Percentiles rank a stretch among this genome's conserved stretches.
Evolutionary conservation across 2,797 vertebrate genomes (phyloP).

Genomic region (Pogoniulus pusillus): DNA sequence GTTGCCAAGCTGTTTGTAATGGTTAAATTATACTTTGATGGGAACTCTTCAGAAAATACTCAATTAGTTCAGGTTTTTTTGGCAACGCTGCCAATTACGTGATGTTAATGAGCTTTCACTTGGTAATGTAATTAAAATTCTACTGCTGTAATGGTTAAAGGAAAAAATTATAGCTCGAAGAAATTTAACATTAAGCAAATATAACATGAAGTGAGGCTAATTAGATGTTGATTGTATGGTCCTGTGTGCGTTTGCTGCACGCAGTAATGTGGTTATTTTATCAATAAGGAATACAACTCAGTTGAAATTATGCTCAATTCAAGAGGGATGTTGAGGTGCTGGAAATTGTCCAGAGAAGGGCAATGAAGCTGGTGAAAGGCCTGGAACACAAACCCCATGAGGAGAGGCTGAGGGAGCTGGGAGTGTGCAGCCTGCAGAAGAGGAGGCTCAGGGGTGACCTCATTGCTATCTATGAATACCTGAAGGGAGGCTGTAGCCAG

Average conservation of each 20-base stretch:
- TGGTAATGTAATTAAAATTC: constrained; percentile 84
- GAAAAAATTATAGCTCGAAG: constrained; percentile 74
- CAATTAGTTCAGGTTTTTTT: constrained; percentile 82
- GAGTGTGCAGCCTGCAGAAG: too few species aligned
- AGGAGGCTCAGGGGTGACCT: too few species aligned
- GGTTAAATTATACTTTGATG: constrained; percentile 85
- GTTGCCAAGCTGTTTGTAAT: constrained; percentile 83
- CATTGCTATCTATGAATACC: too few species aligned
- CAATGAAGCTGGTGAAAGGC: too few species aligned
- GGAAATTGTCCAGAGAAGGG: too few species aligned
- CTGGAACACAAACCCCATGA: too few species aligned
- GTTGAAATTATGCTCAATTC: too few species aligned
- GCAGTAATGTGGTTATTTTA: constrained; percentile 59
- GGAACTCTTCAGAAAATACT: constrained; percentile 83
- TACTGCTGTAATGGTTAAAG: constrained; percentile 79
- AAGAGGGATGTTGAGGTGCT: too few species aligned
- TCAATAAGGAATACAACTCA: constrained; percentile 40
- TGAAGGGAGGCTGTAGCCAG: too few species aligned
- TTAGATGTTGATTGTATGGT: constrained; percentile 76
- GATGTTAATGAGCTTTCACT: constrained; percentile 83
- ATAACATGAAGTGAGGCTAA: constrained; percentile 77
- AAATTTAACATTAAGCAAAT: constrained; percentile 79
- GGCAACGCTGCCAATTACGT: constrained; percentile 80
- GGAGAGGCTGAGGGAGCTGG: too few species aligned
- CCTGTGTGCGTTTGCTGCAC: constrained; percentile 67